Evolutionary conservation across 2,797 vertebrate species (phyloP).

Genomic region (Diceros bicornis): DNA sequence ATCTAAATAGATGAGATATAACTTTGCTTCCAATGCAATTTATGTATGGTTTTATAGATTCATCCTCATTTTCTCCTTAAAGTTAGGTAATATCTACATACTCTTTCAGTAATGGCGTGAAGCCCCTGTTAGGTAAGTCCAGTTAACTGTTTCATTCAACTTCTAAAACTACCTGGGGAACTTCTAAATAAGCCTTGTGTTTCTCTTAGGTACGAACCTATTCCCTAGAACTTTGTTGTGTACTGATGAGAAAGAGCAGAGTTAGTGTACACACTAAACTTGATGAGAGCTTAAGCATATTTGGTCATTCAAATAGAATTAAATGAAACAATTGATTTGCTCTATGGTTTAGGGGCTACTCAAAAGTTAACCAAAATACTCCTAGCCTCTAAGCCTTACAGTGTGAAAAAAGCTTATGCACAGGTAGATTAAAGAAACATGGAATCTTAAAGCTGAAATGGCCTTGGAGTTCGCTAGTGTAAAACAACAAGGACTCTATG

Average conservation of each 20-base stretch:
- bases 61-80: constrained; percentile 19
- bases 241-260: constrained; percentile 22
- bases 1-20: not conserved
- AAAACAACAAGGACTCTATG: not conserved
- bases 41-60: not conserved
- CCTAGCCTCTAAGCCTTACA: not conserved
- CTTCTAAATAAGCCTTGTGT: not conserved
- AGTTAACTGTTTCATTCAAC: constrained; percentile 27
- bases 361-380: constrained; percentile 60
- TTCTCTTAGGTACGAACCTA: constrained; percentile 13
- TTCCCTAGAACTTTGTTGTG: not conserved
- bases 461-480: not conserved
- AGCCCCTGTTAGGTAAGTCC: not conserved
- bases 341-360: constrained; percentile 9
- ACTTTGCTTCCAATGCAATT: not conserved
- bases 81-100: not conserved
- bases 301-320: constrained; percentile 52
- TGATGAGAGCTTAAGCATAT: constrained; percentile 68
- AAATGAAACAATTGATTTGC: constrained; percentile 17
- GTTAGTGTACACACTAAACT: constrained; percentile 38
- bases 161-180: constrained; percentile 13
- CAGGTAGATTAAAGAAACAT: not conserved
- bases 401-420: not conserved
- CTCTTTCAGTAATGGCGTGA: not conserved
- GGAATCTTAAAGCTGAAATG: not conserved